These are phyloP conservation scores for Neodiprion virginianus DNA, from an alignment of 1,140 invertebrate genomes.

Conservation along the genomic window DNA sequence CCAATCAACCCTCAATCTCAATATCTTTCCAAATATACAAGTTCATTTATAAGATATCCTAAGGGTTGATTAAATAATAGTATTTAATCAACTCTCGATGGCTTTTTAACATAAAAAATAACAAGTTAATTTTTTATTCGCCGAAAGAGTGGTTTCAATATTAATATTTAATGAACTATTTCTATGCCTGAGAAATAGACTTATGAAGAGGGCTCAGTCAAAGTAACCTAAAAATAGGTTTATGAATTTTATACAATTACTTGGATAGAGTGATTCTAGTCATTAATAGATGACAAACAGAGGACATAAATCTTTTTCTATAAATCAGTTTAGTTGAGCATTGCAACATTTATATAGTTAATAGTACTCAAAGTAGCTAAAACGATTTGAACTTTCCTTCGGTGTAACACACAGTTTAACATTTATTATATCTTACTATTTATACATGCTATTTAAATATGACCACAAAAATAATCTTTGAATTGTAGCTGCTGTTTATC, in stretches of 20 bases:
- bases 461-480: too few species aligned
- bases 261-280: too few species aligned
- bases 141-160: background rate
- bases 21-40: background rate
- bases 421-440: background rate
- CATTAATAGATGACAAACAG: too few species aligned
- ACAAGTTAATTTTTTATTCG: background rate
- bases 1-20: too few species aligned
- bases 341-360: too few species aligned
- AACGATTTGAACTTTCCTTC: background rate
- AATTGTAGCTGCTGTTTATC: too few species aligned
- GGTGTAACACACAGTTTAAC: background rate
- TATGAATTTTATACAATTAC: too few species aligned
- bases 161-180: background rate
- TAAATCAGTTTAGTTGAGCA: too few species aligned
- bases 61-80: background rate
- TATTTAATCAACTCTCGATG: background rate
- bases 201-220: too few species aligned
- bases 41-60: background rate
- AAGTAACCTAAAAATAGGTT: too few species aligned
- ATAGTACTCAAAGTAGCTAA: background rate
- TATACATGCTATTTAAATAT: constrained; percentile 1
- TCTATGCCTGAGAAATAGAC: background rate
- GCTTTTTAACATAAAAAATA: background rate
- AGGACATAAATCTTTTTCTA: too few species aligned